phyloP scores from a whole-genome alignment of 2,113 vertebrate genomes.

The Eulacestoma nigropectus region DNA sequence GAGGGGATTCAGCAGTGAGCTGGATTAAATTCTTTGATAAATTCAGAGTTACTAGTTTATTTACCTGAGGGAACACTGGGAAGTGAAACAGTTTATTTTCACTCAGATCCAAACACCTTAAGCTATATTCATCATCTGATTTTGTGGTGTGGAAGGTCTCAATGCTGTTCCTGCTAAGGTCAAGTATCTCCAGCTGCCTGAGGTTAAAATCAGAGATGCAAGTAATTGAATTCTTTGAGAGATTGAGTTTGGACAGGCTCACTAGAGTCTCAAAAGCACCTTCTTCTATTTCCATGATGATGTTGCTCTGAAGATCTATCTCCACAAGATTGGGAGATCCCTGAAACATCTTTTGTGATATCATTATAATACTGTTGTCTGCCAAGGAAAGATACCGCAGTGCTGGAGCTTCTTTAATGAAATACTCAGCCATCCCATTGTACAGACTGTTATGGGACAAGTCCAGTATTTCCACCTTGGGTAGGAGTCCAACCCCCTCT shows the following conservation, averaged over 20 bases:
- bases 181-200: conserved; percentile 77
- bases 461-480: conserved; percentile 77
- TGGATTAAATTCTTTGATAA: conserved; percentile 86
- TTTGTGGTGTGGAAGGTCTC: conserved; percentile 79
- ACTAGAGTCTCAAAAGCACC: conserved; percentile 84
- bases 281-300: conserved; percentile 92
- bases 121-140: conserved; percentile 61
- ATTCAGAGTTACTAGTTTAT: conserved; percentile 80
- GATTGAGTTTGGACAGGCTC: conserved; percentile 81
- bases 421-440: conserved; percentile 79
- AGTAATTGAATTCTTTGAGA: conserved; percentile 92
- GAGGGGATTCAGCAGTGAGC: conserved; percentile 47
- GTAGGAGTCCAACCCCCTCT: conserved; percentile 72
- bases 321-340: conserved; percentile 69
- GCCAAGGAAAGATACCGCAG: conserved; percentile 81
- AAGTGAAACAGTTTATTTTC: conserved; percentile 87
- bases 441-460: conserved; percentile 88
- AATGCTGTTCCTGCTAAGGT: conserved; percentile 92
- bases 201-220: conserved; percentile 93
- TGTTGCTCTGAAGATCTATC: conserved; percentile 88
- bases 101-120: conserved; percentile 83
- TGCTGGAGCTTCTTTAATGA: conserved; percentile 77
- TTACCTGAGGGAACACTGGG: conserved; percentile 78
- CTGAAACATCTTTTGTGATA: conserved; percentile 76
- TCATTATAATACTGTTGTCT: conserved; percentile 87